Conservation (phyloP, 2,888 invertebrate species). For the Myopa testacea region DNA sequence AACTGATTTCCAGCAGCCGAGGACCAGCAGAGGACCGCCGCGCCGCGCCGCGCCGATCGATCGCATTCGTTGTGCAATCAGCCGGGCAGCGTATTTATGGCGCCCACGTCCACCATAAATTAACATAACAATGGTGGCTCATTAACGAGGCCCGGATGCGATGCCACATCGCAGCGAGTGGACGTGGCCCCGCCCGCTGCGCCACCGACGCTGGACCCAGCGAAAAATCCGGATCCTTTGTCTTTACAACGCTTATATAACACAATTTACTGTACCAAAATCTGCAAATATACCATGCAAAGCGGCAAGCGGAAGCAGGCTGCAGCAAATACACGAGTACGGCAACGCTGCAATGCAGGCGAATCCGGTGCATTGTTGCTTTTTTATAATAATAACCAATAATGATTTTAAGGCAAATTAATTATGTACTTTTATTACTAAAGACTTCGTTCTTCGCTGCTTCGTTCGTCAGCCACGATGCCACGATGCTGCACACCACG, state of each 20-base stretch:
- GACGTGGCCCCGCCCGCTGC: neutral
- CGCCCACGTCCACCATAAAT: constrained; percentile 48
- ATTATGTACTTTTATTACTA: constrained; percentile 2
- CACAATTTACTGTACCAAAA: constrained; percentile 48
- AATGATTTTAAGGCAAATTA: constrained; percentile 11
- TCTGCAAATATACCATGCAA: constrained; percentile 55
- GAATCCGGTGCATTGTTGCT: constrained; percentile 49
- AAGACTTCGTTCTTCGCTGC: neutral
- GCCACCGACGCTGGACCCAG: neutral
- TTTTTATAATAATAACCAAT: constrained; percentile 55
- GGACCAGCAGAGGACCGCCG: neutral
- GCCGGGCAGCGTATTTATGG: neutral
- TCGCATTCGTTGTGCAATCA: constrained; percentile 13
- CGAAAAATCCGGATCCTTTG: neutral
- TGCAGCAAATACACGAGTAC: constrained; percentile 11
- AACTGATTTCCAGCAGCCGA: neutral
- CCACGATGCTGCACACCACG: no score
- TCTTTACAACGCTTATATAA: constrained; percentile 47
- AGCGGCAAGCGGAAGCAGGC: constrained; percentile 41
- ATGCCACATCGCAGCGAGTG: neutral
- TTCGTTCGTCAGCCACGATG: no score
- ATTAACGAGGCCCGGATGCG: constrained; percentile 53
- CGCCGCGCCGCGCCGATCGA: neutral
- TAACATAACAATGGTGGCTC: constrained; percentile 66
- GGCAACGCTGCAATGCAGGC: constrained; percentile 25